phyloP scores from a whole-genome alignment of 2,888 invertebrate species.

The Caenorhabditis sp. region DNA sequence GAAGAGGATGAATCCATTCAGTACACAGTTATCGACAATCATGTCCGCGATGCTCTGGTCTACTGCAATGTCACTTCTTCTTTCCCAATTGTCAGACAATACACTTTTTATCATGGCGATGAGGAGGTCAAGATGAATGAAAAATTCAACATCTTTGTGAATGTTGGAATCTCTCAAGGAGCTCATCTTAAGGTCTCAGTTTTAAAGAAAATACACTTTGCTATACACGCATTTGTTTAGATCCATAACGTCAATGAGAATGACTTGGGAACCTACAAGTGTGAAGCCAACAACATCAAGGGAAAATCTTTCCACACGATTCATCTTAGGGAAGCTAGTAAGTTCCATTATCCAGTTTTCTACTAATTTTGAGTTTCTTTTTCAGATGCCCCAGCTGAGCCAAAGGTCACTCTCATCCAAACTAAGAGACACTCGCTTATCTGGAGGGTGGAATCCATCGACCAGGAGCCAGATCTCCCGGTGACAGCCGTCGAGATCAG shows the following conservation, averaged over 20 bases:
- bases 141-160: slow-evolving; percentile 68
- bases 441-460: slow-evolving; percentile 73
- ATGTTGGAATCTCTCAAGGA: slow-evolving; percentile 68
- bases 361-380: background rate
- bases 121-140: slow-evolving; percentile 67
- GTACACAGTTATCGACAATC: slow-evolving; percentile 70
- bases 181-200: slow-evolving; percentile 55
- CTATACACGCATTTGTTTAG: slow-evolving; percentile 57
- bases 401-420: slow-evolving; percentile 70
- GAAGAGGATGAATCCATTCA: slow-evolving; percentile 66
- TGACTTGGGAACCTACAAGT: slow-evolving; percentile 77
- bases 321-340: slow-evolving; percentile 76
- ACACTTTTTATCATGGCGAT: slow-evolving; percentile 73
- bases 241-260: slow-evolving; percentile 74
- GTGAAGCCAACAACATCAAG: slow-evolving; percentile 80
- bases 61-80: slow-evolving; percentile 77
- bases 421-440: slow-evolving; percentile 72
- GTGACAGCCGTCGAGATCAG: slow-evolving; percentile 53
- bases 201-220: no score
- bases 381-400: slow-evolving; percentile 77
- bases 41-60: slow-evolving; percentile 60
- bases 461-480: slow-evolving; percentile 60
- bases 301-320: slow-evolving; percentile 73
- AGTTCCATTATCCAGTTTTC: slow-evolving; percentile 22
- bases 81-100: slow-evolving; percentile 74